phyloP scores from a whole-genome alignment of 2,113 vertebrate genomes.

The Vidua macroura region DNA sequence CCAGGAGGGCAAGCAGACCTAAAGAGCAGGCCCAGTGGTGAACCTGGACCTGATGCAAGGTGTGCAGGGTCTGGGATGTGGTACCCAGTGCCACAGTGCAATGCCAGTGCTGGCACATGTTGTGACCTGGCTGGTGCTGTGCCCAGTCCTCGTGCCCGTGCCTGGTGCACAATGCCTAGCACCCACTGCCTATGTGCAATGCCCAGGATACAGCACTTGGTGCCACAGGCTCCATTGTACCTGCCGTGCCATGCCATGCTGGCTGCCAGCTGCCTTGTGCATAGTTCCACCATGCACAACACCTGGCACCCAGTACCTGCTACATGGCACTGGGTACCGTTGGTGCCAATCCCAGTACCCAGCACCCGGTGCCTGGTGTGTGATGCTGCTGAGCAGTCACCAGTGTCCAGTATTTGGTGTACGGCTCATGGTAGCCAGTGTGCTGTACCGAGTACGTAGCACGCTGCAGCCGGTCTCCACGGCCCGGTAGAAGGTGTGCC shows the following conservation, averaged over 20 bases:
- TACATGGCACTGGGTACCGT: rapidly evolving
- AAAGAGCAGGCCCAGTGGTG: background rate
- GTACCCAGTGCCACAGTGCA: background rate
- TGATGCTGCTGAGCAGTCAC: background rate
- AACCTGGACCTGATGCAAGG: background rate
- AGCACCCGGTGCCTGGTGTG: rapidly evolving
- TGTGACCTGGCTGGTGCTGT: background rate
- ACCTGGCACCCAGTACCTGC: background rate
- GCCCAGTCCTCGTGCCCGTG: background rate
- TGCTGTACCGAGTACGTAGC: background rate
- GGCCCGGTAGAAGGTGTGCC: background rate
- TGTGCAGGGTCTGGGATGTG: background rate
- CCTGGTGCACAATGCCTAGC: background rate
- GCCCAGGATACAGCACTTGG: background rate
- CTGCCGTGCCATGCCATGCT: rapidly evolving
- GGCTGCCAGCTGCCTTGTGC: background rate
- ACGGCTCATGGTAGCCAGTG: rapidly evolving
- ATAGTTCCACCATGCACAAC: rapidly evolving
- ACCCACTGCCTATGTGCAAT: rapidly evolving
- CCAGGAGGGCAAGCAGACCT: background rate
- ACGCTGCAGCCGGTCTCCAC: background rate
- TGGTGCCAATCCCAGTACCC: background rate
- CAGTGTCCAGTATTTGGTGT: background rate
- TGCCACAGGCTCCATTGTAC: rapidly evolving
- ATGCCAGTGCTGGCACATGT: background rate